These are phyloP conservation scores for Agonopterix heracliana DNA, from an alignment of 2,888 invertebrate genomes.

Conservation along the genomic window DNA sequence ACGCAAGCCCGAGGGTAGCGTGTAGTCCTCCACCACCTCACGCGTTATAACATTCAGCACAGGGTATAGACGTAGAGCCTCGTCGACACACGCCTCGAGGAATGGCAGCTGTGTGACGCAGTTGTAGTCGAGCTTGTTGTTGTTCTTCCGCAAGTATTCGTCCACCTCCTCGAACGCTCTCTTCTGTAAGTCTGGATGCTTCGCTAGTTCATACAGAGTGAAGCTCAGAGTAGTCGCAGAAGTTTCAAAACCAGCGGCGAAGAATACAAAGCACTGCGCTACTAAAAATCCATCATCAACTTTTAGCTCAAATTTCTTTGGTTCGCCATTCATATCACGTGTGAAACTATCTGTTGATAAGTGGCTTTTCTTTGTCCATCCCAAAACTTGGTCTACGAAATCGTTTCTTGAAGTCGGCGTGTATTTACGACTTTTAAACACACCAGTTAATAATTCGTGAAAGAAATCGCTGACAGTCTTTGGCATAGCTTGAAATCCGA, in stretches of 20 bases:
- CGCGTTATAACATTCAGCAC: conserved; percentile 38
- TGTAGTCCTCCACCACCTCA: conserved; percentile 24
- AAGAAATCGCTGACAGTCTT: conserved; percentile 24
- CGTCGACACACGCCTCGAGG: conserved; percentile 32
- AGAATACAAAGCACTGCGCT: conserved; percentile 72
- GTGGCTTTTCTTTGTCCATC: conserved; percentile 19
- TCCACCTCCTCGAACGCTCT: conserved; percentile 24
- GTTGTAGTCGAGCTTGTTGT: conserved; percentile 25
- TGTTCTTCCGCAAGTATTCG: conserved; percentile 18
- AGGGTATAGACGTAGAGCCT: conserved; percentile 44
- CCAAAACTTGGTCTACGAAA: conserved; percentile 20
- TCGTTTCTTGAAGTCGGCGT: conserved; percentile 16
- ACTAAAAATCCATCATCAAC: conserved; percentile 59
- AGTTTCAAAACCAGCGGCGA: conserved; percentile 48
- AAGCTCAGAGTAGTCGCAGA: conserved; percentile 34
- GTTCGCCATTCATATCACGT: background rate
- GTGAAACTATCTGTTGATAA: conserved; percentile 29
- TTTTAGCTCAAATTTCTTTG: conserved; percentile 16
- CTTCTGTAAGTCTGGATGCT: conserved; percentile 28
- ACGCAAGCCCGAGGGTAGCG: too few species aligned
- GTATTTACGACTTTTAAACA: conserved; percentile 15
- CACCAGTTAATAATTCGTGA: conserved; percentile 9
- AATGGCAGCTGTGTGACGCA: conserved; percentile 37
- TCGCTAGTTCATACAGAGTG: conserved; percentile 41
- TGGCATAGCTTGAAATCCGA: conserved; percentile 25